These are phyloP conservation scores for Elymnias hypermnestra DNA, from an alignment of 1,140 invertebrate genomes.

Conservation along the genomic window DNA sequence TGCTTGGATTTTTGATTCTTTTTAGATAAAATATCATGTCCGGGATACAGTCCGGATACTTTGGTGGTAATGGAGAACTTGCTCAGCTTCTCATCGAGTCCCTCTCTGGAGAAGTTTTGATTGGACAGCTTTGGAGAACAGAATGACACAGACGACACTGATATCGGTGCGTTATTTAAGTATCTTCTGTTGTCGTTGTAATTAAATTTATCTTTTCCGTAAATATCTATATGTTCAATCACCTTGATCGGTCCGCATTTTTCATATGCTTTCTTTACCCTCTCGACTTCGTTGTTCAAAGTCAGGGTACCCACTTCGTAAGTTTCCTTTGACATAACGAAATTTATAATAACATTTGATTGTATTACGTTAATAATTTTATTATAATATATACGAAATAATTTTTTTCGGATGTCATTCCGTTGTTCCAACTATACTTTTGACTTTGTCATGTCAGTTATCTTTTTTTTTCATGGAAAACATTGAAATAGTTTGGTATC, in stretches of 20 bases:
- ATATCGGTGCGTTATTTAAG: slow-evolving; percentile 5
- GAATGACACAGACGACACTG: slow-evolving; percentile 25
- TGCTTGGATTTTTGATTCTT: slow-evolving; percentile 22
- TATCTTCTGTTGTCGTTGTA: slow-evolving; percentile 25
- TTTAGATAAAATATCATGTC: slow-evolving; percentile 40
- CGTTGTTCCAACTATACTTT: too few species aligned
- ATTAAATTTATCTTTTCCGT: slow-evolving; percentile 24
- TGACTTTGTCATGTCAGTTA: too few species aligned
- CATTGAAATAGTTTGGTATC: too few species aligned
- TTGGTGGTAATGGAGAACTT: slow-evolving; percentile 38
- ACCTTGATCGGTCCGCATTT: slow-evolving; percentile 33
- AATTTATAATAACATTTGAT: too few species aligned
- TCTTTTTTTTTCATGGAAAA: too few species aligned
- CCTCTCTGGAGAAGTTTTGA: slow-evolving; percentile 1
- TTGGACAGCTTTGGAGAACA: slow-evolving; percentile 10
- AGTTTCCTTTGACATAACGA: slow-evolving; percentile 9
- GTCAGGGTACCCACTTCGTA: slow-evolving; percentile 2
- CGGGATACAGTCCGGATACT: slow-evolving; percentile 38
- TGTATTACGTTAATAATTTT: too few species aligned
- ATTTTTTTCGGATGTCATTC: too few species aligned
- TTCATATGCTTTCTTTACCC: slow-evolving; percentile 26
- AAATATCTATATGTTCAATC: slow-evolving; percentile 51
- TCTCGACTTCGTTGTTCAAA: slow-evolving; percentile 2
- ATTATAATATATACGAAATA: too few species aligned
- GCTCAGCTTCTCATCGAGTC: slow-evolving; percentile 27